Evolutionary conservation across 2,888 invertebrate genomes (phyloP).

Genomic region (Cremastobaeus sp.): DNA sequence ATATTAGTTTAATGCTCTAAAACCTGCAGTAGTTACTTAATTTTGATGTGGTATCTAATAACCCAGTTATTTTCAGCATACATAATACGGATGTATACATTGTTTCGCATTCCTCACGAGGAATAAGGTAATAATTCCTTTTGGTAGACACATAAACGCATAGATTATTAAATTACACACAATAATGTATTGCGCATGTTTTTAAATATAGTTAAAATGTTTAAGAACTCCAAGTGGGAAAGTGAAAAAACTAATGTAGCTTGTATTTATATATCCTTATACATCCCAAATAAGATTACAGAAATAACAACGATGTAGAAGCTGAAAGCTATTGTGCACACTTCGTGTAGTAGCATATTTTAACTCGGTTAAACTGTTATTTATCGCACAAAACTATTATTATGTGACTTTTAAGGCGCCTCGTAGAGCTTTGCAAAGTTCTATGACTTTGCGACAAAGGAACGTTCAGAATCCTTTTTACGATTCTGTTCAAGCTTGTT

Average conservation of each 20-base stretch:
- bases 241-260: too few relatives aligned
- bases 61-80: conserved; percentile 39
- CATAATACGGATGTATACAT: conserved; percentile 29
- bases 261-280: too few relatives aligned
- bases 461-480: conserved; percentile 40
- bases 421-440: conserved; percentile 29
- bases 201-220: too few relatives aligned
- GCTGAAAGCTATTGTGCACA: too few relatives aligned
- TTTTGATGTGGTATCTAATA: conserved; percentile 27
- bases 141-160: too few relatives aligned
- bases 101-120: conserved; percentile 19
- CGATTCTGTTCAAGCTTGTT: conserved; percentile 36
- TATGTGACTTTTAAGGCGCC: conserved; percentile 21
- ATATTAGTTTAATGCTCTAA: conserved; percentile 18
- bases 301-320: too few relatives aligned
- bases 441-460: conserved; percentile 31
- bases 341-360: too few relatives aligned
- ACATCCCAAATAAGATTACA: too few relatives aligned
- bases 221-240: too few relatives aligned
- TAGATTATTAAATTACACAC: too few relatives aligned
- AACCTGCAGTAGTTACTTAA: conserved; percentile 39
- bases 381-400: conserved; percentile 24
- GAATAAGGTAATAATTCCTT: too few relatives aligned
- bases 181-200: too few relatives aligned
- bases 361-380: conserved; percentile 29